A percentile compares a stretch with the other conserved stretches of the same genome.
Conservation (phyloP, 2,888 invertebrate genomes). For the Digitonthophagus gazella region DNA sequence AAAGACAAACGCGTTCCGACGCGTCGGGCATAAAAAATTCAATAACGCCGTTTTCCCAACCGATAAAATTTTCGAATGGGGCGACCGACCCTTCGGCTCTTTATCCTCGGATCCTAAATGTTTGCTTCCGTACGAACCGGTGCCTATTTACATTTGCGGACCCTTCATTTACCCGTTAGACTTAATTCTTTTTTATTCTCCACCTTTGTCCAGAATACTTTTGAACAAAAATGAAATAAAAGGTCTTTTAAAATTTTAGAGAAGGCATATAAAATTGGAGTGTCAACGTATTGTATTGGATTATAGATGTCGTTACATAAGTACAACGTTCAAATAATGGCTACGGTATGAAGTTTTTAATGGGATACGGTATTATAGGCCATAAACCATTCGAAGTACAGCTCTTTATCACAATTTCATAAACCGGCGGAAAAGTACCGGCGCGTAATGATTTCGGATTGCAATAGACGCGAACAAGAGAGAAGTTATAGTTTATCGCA, state of each 20-base stretch:
- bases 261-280: neutral
- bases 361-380: neutral
- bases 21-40: slow-evolving; percentile 11
- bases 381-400: neutral
- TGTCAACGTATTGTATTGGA: neutral
- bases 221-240: neutral
- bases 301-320: neutral
- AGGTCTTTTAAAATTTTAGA: too few relatives aligned
- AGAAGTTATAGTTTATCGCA: neutral
- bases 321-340: neutral
- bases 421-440: neutral
- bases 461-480: neutral
- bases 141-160: too few relatives aligned
- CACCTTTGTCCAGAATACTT: too few relatives aligned
- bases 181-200: too few relatives aligned
- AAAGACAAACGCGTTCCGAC: slow-evolving; percentile 6
- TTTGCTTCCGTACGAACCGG: too few relatives aligned
- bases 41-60: slow-evolving; percentile 1
- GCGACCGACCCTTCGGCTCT: neutral
- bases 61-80: slow-evolving; percentile 8
- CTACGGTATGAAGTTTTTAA: neutral
- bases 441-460: neutral
- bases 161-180: too few relatives aligned
- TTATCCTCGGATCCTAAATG: neutral
- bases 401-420: neutral